Evolutionary conservation across 2,888 invertebrate species (phyloP).

Genomic region (Spodoptera littoralis): DNA sequence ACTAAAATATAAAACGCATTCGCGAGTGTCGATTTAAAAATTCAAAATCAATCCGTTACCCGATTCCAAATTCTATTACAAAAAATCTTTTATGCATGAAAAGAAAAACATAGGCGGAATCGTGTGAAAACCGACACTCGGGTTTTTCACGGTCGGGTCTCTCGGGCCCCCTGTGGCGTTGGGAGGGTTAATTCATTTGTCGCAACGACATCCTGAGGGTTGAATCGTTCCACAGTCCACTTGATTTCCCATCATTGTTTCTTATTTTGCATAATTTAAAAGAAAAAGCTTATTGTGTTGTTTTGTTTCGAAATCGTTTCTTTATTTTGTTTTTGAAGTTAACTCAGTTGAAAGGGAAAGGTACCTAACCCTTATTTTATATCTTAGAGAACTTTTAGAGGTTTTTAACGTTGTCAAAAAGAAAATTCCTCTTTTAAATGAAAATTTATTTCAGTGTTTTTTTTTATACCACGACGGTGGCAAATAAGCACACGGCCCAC

Average conservation of each 20-base stretch:
- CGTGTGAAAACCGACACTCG: constrained; percentile 60
- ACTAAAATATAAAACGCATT: neutral
- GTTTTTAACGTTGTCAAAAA: too few species aligned
- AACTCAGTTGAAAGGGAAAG: too few species aligned
- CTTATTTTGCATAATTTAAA: constrained; percentile 56
- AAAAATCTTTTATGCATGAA: constrained; percentile 53
- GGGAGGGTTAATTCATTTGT: constrained; percentile 60
- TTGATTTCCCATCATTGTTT: constrained; percentile 60
- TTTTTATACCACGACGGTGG: too few species aligned
- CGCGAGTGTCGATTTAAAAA: constrained; percentile 2
- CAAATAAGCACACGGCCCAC: too few species aligned
- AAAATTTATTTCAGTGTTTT: too few species aligned
- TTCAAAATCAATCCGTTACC: constrained; percentile 27
- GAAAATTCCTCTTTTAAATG: too few species aligned
- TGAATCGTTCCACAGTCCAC: constrained; percentile 21
- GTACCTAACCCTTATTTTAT: too few species aligned
- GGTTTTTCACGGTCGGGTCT: constrained; percentile 46
- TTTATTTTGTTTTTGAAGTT: neutral
- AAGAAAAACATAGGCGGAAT: constrained; percentile 44
- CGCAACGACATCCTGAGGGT: constrained; percentile 49
- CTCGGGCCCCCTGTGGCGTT: constrained; percentile 52
- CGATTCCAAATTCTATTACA: constrained; percentile 19
- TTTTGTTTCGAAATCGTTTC: neutral
- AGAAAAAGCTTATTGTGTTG: constrained; percentile 26
- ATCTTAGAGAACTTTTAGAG: too few species aligned